Evolutionary conservation across 2,113 vertebrate species (phyloP), one percentile per base, ranked within the genome.

Genomic region (Irena cyanogastra): DNA sequence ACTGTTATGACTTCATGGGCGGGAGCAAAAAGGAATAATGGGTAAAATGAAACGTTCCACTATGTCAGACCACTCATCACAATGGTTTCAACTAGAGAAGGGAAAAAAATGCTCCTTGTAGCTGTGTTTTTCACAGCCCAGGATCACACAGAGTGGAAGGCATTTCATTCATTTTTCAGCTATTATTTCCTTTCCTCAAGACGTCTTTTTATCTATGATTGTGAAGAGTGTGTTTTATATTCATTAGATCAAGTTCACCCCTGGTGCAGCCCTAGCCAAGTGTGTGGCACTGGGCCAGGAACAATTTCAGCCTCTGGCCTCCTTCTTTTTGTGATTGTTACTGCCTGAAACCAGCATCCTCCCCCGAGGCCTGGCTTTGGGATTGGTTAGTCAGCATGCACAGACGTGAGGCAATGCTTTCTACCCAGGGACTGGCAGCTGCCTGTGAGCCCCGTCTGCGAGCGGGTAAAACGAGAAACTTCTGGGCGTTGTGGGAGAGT

Each of bases 121-220:
- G 35, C n/a, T 35, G 10, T 63, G 31, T 54, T 87, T 90, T 87
- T 94, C 89, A 74, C 52, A 83, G 45, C 21, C n/a, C 41, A 49
- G 50, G 78, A 77, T 81, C 79, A 69, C 57, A 63, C 24, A 57
- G 7, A 23, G 28, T 71, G 7, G 63, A 91, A 94, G 33, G 47
- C 8, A 86, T 88, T 95, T 90, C 22, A 94, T 93, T 96, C 47
- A 61, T 60, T 94, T 59, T 87, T 74, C 44, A 91, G 30, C 24
- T 93, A 78, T 61, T 74, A 28, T 79, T 94, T 93, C 71, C 52
- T 94, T 85, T 86, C 30, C 30, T 79, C 30, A 39, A 60, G 49
- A 63, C 37, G 12, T 30, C 39, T 80, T 95, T 93, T 75, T 78
- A 78, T 71, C 80, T 86, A 0, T 39, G 45, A 8, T 16, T 53